These are phyloP conservation scores for Cecidostiba fungosa DNA, from an alignment of 2,888 invertebrate genomes.

Conservation along the genomic window DNA sequence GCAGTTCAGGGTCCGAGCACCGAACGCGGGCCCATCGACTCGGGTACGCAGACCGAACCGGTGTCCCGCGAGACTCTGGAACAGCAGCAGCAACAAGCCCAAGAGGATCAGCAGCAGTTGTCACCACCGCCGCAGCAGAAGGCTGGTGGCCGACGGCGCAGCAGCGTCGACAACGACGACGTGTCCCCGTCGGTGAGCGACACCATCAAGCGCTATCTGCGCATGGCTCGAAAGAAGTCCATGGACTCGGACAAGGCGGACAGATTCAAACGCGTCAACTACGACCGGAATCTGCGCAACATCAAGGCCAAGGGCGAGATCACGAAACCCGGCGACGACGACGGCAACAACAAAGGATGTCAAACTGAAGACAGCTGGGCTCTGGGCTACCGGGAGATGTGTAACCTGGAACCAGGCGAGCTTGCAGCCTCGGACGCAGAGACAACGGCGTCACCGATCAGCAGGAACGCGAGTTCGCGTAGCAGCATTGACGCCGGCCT, in stretches of 20 bases:
- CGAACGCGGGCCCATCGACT: conserved; percentile 81
- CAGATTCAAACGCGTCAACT: conserved; percentile 93
- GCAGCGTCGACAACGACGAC: conserved; percentile 92
- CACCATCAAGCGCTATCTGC: conserved; percentile 91
- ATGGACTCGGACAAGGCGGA: conserved; percentile 90
- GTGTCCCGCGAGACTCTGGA: conserved; percentile 83
- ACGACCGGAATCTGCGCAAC: conserved; percentile 91
- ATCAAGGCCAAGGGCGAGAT: conserved; percentile 90
- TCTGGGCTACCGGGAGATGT: conserved; percentile 82
- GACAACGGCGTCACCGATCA: conserved; percentile 77
- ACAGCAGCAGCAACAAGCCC: conserved; percentile 81
- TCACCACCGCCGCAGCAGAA: conserved; percentile 77
- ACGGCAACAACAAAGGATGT: conserved; percentile 88
- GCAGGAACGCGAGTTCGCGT: conserved; percentile 81
- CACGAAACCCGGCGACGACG: conserved; percentile 89
- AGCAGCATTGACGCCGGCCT: conserved; percentile 81
- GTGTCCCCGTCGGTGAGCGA: conserved; percentile 93
- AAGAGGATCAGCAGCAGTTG: conserved; percentile 77
- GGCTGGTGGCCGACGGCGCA: conserved; percentile 83
- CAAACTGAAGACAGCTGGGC: conserved; percentile 91
- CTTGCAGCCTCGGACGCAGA: conserved; percentile 74
- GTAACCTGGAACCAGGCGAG: conserved; percentile 78
- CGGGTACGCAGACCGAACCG: conserved; percentile 84
- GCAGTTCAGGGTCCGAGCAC: conserved; percentile 85
- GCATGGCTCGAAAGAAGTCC: conserved; percentile 94